A percentile compares a stretch with the other conserved stretches of the same genome.
Evolutionary conservation across 2,113 vertebrate species (phyloP).

Genomic region (Zosterops lateralis): DNA sequence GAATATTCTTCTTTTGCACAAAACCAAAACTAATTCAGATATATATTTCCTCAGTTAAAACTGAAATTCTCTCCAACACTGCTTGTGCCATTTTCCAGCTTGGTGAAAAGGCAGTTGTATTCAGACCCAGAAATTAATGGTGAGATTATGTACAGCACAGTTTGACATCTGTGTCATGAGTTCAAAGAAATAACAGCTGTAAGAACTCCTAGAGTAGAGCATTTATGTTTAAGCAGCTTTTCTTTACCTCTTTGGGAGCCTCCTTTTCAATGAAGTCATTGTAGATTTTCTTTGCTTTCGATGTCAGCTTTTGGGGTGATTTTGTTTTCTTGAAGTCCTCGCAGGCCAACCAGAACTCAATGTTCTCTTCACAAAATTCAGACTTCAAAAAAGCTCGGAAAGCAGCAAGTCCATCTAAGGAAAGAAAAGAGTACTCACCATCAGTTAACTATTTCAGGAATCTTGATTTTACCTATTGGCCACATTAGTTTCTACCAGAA

Average conservation of each 20-base stretch:
- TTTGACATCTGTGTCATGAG: background rate
- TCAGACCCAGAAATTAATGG: background rate
- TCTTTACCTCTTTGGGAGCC: slow-evolving; percentile 89
- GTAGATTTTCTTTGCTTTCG: slow-evolving; percentile 85
- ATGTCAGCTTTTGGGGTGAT: slow-evolving; percentile 76
- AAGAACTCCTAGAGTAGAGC: background rate
- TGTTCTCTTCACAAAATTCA: slow-evolving; percentile 91
- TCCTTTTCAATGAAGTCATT: slow-evolving; percentile 86
- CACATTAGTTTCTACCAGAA: background rate
- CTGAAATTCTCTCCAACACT: background rate
- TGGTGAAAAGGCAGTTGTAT: background rate
- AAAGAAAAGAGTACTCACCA: background rate
- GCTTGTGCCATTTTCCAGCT: background rate
- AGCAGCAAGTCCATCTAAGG: slow-evolving; percentile 64
- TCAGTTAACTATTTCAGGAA: background rate
- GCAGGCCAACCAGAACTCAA: slow-evolving; percentile 89
- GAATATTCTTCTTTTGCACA: background rate
- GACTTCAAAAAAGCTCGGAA: slow-evolving; percentile 87
- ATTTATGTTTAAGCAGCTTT: background rate
- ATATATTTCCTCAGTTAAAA: background rate
- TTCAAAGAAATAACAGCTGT: background rate
- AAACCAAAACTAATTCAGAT: background rate
- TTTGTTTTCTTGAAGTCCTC: slow-evolving; percentile 86
- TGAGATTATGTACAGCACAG: background rate
- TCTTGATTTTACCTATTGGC: background rate